phyloP scores from a whole-genome alignment of 23 tunicate genomes.

The Clavelina lepadiformis region DNA sequence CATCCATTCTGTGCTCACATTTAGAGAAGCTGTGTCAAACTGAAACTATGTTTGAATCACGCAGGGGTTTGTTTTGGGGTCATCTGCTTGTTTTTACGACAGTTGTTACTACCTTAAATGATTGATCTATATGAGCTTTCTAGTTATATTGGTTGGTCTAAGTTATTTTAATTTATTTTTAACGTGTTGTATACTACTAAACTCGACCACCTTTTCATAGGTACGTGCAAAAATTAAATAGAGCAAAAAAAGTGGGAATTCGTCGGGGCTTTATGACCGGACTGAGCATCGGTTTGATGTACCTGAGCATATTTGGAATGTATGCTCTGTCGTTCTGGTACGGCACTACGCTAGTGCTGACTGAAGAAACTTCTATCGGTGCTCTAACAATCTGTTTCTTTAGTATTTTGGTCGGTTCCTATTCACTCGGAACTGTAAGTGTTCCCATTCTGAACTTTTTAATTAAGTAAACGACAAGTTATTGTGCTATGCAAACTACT shows the following conservation, averaged over 20 bases:
- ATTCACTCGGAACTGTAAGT: constrained; percentile 71
- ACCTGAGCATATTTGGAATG: constrained; percentile 47
- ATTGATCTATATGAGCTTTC: no score
- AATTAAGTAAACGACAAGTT: no score
- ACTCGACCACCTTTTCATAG: constrained; percentile 18
- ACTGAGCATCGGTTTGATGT: constrained; percentile 39
- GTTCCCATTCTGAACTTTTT: background rate
- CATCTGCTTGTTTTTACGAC: no score
- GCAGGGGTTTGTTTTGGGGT: no score
- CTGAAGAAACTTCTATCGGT: constrained; percentile 26
- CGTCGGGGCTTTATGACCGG: constrained; percentile 43
- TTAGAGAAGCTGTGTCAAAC: no score
- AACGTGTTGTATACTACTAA: background rate
- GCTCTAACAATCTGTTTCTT: constrained; percentile 50
- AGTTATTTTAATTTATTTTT: background rate
- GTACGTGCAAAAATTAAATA: constrained; percentile 20
- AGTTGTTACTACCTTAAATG: no score
- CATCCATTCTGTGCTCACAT: no score
- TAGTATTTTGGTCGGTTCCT: constrained; percentile 54
- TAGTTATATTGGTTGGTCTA: background rate
- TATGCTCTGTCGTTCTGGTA: constrained; percentile 75
- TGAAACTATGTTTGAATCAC: no score
- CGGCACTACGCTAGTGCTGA: constrained; percentile 35
- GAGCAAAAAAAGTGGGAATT: constrained; percentile 53
- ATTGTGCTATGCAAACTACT: no score